Evolutionary conservation across 2,888 invertebrate species (phyloP).

Genomic region (Agrilus biguttatus): DNA sequence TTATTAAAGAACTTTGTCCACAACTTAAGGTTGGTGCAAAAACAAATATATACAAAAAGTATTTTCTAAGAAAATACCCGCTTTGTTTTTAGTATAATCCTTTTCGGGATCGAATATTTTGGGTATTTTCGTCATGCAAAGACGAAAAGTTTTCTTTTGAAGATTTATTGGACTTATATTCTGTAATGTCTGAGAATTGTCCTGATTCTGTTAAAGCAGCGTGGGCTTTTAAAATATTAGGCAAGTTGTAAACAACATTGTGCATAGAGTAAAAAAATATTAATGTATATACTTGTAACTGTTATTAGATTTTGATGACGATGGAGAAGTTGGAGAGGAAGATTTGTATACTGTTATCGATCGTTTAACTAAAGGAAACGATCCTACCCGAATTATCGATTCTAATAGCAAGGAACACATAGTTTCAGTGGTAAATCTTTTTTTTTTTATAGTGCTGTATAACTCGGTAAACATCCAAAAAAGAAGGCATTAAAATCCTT

Average conservation of each 20-base stretch:
- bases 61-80: conserved; percentile 2
- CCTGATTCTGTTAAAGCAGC: conserved; percentile 55
- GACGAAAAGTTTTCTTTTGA: conserved; percentile 61
- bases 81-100: conserved; percentile 51
- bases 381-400: conserved; percentile 27
- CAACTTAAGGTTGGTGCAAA: conserved; percentile 42
- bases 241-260: too few species aligned
- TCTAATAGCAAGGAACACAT: conserved; percentile 36
- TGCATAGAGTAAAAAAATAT: too few species aligned
- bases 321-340: conserved; percentile 40
- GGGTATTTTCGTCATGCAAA: conserved; percentile 56
- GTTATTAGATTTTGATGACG: conserved; percentile 44
- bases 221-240: conserved; percentile 67
- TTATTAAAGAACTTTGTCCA: conserved; percentile 45
- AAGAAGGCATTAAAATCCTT: too few species aligned
- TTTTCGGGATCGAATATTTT: conserved; percentile 54
- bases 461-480: too few species aligned
- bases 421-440: conserved; percentile 12
- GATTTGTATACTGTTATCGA: conserved; percentile 42
- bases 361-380: conserved; percentile 32
- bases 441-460: too few species aligned
- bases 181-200: conserved; percentile 58
- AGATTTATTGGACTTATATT: conserved; percentile 63
- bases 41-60: background rate
- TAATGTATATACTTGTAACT: background rate